These are phyloP conservation scores for Epinotia nisella DNA, from an alignment of 2,888 invertebrate genomes.

Conservation along the genomic window DNA sequence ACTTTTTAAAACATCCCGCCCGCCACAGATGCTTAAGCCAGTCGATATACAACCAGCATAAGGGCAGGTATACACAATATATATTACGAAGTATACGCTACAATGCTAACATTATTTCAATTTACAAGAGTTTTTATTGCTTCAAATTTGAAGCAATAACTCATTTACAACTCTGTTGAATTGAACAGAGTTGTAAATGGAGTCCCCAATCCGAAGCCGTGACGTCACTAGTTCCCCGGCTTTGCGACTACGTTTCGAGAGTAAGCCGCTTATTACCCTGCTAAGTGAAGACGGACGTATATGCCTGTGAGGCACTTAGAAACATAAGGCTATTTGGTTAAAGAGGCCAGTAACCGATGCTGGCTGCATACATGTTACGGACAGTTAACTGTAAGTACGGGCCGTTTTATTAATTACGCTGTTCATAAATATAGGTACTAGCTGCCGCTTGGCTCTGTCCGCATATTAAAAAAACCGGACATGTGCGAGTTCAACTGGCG, in stretches of 20 bases:
- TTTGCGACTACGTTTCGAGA: conserved; percentile 5
- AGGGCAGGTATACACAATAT: no score
- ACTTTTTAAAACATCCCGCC: no score
- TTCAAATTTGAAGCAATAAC: no score
- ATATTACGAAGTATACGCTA: no score
- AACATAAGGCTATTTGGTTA: neutral
- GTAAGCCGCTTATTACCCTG: conserved; percentile 10
- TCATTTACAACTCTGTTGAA: no score
- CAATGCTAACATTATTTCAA: no score
- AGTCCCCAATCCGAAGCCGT: conserved; percentile 14
- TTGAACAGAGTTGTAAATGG: conserved; percentile 24
- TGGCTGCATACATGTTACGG: neutral
- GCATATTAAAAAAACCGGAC: no score
- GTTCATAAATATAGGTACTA: no score
- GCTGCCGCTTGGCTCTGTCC: no score
- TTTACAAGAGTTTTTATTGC: neutral
- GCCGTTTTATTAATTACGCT: neutral
- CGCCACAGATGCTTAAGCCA: no score
- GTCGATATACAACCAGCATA: no score
- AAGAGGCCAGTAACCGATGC: neutral
- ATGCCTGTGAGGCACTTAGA: neutral
- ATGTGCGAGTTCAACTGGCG: no score
- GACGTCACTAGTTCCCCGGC: conserved; percentile 1
- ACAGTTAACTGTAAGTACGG: neutral
- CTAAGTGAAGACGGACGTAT: conserved; percentile 5